Base-by-base conservation (phyloP, 2,797 vertebrate genomes). In the Acanthopagrus latus region DNA sequence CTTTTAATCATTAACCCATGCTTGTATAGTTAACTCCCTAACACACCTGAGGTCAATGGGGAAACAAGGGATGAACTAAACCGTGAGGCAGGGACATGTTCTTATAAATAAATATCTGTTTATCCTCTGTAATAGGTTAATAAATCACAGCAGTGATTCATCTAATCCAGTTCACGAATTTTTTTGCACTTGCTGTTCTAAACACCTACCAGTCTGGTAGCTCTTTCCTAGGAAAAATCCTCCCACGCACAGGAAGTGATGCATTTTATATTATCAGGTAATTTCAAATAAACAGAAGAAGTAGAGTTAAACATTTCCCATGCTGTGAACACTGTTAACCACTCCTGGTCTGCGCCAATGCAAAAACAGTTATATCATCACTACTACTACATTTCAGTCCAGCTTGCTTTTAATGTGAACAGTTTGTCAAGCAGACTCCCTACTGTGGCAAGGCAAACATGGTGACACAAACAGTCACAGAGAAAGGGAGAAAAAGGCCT, bases 221-320 rank as follows among this genome's bases (percentile, higher is more conserved):
- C 76, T 62, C 59, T 84, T 72, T 85, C 82, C 80, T 67, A 60
- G 48, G 80, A 73, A 78, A 72, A 54, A 69, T 76, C 67, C 78
- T 87, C 85, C 88, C 56, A 83, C 84, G 60, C 80, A 81, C 76
- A 84, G 71, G 72, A 87, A 84, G 74, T 84, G 85, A 78, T 74
- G 76, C 76, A 65, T 82, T 86, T 73, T 64, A 78, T 79, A 64
- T 68, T 71, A 64, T 48, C 52, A 78, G 60, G 52, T 78, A 43
- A 69, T 80, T 83, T 79, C 25, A n/a, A 72, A 67, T 56, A 59
- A 66, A 65, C 46, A 63, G 52, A 51, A 68, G 50, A 46, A 51
- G 73, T 76, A 21, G 76, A 57, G n/a, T 67, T 38, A 23, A 18
- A 71, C 63, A 44, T 2, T 55, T 76, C 65, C 33, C 43, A 38